A percentile compares a stretch with the other conserved stretches of the same genome.
Conservation (phyloP, 2,888 invertebrate genomes). For the Teleogryllus oceanicus region DNA sequence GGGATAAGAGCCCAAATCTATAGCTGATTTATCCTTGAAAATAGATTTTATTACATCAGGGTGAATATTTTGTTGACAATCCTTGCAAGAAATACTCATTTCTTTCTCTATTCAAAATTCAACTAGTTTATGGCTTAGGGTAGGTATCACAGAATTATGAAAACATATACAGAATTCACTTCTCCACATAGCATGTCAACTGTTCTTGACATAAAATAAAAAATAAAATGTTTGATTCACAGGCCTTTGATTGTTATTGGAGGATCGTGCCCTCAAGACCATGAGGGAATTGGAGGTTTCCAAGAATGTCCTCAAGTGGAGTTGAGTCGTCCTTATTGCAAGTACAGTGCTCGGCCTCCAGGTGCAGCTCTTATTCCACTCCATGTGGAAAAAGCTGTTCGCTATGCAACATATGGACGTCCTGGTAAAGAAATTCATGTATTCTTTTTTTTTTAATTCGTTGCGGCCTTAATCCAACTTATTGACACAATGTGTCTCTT, state of each 20-base stretch:
- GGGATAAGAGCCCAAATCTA: too few relatives aligned
- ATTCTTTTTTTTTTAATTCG: background rate
- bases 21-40: too few relatives aligned
- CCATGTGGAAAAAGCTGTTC: conserved; percentile 88
- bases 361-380: conserved; percentile 76
- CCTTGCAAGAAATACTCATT: too few relatives aligned
- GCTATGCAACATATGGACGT: conserved; percentile 77
- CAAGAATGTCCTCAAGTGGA: conserved; percentile 94
- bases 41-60: too few relatives aligned
- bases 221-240: conserved; percentile 32
- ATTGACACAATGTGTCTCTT: too few relatives aligned
- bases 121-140: too few relatives aligned
- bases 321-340: conserved; percentile 81
- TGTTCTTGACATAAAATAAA: background rate
- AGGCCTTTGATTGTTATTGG: conserved; percentile 88
- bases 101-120: too few relatives aligned
- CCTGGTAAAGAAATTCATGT: conserved; percentile 58
- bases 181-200: background rate
- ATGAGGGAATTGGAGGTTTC: conserved; percentile 93
- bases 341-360: conserved; percentile 86
- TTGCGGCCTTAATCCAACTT: background rate
- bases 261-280: conserved; percentile 86
- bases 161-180: background rate
- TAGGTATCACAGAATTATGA: too few relatives aligned
- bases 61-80: too few relatives aligned